Conservation (phyloP, 64 coral and sea anemone genomes). For the Cladopsammia gracilis region DNA sequence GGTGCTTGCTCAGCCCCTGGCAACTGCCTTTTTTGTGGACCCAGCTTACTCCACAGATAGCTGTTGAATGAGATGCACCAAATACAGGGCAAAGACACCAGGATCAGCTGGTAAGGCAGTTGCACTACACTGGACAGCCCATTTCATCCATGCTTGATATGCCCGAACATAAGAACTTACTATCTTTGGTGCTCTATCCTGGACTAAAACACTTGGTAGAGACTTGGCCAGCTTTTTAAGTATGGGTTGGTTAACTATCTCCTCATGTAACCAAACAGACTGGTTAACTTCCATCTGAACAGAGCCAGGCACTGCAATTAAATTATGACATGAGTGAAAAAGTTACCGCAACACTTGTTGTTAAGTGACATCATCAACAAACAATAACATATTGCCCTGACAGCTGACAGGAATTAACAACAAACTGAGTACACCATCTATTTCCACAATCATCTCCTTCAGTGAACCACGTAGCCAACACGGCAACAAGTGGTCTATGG, state of each 20-base stretch:
- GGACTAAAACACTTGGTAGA: conserved; percentile 54
- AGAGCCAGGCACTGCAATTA: conserved; percentile 39
- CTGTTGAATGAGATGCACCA: conserved; percentile 62
- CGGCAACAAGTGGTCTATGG: no score
- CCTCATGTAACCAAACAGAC: conserved; percentile 3
- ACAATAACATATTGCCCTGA: no score
- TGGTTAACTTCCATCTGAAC: conserved; percentile 22
- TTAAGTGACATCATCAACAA: neutral
- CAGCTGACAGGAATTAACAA: no score
- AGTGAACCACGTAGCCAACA: no score
- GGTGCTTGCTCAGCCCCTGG: conserved; percentile 28
- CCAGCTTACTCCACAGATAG: conserved; percentile 68
- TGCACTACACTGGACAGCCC: conserved; percentile 22
- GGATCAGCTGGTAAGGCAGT: conserved; percentile 40
- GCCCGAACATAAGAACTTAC: conserved; percentile 35
- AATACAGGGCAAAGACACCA: conserved; percentile 58
- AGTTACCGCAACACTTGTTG: neutral
- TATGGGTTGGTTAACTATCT: conserved; percentile 16
- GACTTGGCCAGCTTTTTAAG: neutral
- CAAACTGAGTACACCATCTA: no score
- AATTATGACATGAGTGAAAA: conserved; percentile 7
- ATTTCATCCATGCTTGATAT: conserved; percentile 30
- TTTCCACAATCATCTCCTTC: no score
- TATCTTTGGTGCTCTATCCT: conserved; percentile 57
- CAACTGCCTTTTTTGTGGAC: conserved; percentile 56